Percentiles rank a stretch among this genome's conserved stretches.
Conservation (phyloP, 1,140 invertebrate genomes). For the Dreissena rostriformis region DNA sequence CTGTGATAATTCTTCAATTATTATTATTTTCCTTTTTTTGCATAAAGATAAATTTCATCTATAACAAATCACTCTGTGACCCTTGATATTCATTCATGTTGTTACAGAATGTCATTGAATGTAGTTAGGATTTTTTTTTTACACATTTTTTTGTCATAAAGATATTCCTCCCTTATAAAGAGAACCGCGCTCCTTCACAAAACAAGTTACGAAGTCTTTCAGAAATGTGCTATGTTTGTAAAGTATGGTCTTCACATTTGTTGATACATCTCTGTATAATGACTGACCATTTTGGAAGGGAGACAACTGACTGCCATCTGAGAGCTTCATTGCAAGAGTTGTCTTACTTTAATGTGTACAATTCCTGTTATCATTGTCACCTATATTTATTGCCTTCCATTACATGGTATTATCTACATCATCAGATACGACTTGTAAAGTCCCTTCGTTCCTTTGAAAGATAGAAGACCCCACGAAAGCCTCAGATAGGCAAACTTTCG, state of each 20-base stretch:
- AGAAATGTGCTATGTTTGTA: constrained; percentile 56
- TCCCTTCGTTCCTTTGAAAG: not conserved
- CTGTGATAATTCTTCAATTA: constrained; percentile 52
- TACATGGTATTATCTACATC: not conserved
- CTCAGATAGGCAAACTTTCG: constrained; percentile 22
- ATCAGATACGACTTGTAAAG: constrained; percentile 42
- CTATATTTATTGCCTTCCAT: constrained; percentile 39
- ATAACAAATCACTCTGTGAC: constrained; percentile 38
- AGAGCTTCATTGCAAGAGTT: too few relatives aligned
- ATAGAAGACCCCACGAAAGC: not conserved
- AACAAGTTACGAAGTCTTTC: constrained; percentile 57
- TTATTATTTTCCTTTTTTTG: constrained; percentile 24
- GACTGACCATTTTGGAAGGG: constrained; percentile 10
- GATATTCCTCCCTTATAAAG: constrained; percentile 39
- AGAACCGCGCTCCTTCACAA: constrained; percentile 50
- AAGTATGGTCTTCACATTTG: constrained; percentile 53
- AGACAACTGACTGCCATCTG: too few relatives aligned
- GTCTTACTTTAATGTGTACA: too few relatives aligned
- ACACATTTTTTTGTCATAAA: constrained; percentile 42
- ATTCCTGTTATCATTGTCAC: not conserved
- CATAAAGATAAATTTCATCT: constrained; percentile 55
- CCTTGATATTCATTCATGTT: not conserved
- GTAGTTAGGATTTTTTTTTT: constrained; percentile 45
- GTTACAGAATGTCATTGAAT: constrained; percentile 36
- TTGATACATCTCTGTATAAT: constrained; percentile 54